Percentiles rank a stretch among this genome's conserved stretches.
Conservation (phyloP, 1,140 invertebrate species). For the Drosophila navojoa region DNA sequence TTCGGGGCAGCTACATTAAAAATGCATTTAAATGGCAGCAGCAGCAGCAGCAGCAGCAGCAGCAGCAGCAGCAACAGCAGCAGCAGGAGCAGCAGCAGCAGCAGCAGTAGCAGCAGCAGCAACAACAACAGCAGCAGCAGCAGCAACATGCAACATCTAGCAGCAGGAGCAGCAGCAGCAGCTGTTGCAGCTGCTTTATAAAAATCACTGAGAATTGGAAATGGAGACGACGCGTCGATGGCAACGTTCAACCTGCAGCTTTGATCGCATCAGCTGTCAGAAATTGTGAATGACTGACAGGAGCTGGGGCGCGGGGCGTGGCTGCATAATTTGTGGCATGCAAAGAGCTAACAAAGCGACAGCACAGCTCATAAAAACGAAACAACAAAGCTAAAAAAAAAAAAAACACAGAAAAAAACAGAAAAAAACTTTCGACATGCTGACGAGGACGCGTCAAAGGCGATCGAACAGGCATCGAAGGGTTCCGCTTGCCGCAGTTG, state of each 20-base stretch:
- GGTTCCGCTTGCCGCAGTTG: slow-evolving; percentile 13
- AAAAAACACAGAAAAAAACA: slow-evolving; percentile 45
- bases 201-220: too few species aligned
- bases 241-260: slow-evolving; percentile 31
- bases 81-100: neutral
- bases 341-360: slow-evolving; percentile 78
- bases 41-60: slow-evolving; percentile 18
- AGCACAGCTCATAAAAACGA: slow-evolving; percentile 41
- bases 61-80: neutral
- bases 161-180: too few species aligned
- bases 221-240: too few species aligned
- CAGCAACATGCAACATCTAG: too few species aligned
- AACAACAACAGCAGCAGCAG: too few species aligned
- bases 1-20: slow-evolving; percentile 72
- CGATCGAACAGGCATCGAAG: slow-evolving; percentile 61
- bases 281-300: slow-evolving; percentile 26
- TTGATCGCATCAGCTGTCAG: slow-evolving; percentile 42
- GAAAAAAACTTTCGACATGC: slow-evolving; percentile 58
- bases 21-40: slow-evolving; percentile 75
- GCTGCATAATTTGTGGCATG: slow-evolving; percentile 76
- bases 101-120: too few species aligned
- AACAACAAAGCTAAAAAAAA: slow-evolving; percentile 24
- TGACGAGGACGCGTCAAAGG: slow-evolving; percentile 77
- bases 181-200: too few species aligned
- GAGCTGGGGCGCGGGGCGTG: neutral